Percentiles rank a stretch among this genome's conserved stretches.
Conservation (phyloP, 2,797 vertebrate genomes). For the Vireo griseus region DNA sequence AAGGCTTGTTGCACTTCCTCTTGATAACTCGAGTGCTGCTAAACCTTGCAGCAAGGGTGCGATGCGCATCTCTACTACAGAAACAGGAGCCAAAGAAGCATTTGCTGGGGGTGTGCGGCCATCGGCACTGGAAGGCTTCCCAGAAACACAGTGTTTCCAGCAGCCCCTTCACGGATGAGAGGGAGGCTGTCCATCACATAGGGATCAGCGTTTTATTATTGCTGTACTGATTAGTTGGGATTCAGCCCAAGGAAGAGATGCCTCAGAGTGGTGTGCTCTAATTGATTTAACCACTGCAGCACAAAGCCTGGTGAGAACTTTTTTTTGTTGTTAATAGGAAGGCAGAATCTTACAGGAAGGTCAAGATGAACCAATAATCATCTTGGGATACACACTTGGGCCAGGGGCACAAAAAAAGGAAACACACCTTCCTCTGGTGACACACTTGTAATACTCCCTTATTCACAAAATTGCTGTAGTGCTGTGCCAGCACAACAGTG, state of each 20-base stretch:
- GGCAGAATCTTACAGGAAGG: neutral
- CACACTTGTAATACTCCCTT: neutral
- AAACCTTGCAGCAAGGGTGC: neutral
- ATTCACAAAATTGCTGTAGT: neutral
- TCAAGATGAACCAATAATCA: neutral
- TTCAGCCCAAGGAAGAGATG: constrained; percentile 7
- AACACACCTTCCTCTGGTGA: neutral
- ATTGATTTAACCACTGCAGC: neutral
- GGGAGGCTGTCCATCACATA: neutral
- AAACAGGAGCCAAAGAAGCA: neutral
- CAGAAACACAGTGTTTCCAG: neutral
- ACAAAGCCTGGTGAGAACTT: neutral
- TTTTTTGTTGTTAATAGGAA: neutral
- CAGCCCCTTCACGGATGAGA: neutral
- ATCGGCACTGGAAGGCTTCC: constrained; percentile 5
- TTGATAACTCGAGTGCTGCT: neutral
- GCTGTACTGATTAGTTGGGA: neutral
- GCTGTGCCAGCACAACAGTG: neutral
- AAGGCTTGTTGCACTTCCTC: neutral
- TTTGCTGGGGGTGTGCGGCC: neutral
- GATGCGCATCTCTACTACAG: neutral
- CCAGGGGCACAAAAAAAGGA: neutral
- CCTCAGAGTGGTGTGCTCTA: neutral
- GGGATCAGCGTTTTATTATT: constrained; percentile 9
- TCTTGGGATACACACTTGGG: neutral